phyloP scores from a whole-genome alignment of 2,888 invertebrate genomes.

The Parnassius orleans region DNA sequence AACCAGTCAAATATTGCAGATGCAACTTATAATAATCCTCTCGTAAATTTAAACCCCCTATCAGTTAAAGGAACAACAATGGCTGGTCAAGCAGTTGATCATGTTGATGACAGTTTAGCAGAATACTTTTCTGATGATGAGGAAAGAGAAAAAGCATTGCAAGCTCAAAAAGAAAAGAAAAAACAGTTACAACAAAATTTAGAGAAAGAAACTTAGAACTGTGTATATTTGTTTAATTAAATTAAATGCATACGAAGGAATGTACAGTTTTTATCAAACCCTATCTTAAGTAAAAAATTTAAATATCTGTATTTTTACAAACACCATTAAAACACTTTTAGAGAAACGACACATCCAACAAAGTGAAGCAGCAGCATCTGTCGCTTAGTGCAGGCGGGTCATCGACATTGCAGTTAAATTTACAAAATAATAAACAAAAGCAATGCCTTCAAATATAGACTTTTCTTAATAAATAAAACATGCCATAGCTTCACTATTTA shows the following conservation, averaged over 20 bases:
- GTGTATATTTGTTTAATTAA: slow-evolving; percentile 48
- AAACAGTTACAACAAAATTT: slow-evolving; percentile 51
- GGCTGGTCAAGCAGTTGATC: slow-evolving; percentile 54
- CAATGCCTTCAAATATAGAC: too few relatives aligned
- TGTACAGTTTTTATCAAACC: slow-evolving; percentile 17
- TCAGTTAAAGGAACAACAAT: slow-evolving; percentile 60
- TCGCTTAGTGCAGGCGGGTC: too few relatives aligned
- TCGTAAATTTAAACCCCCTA: slow-evolving; percentile 55
- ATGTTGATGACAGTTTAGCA: slow-evolving; percentile 59
- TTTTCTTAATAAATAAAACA: too few relatives aligned
- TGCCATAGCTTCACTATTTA: too few relatives aligned
- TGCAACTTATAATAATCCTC: slow-evolving; percentile 50
- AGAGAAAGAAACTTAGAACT: slow-evolving; percentile 63
- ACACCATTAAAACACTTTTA: too few relatives aligned
- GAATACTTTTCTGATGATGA: slow-evolving; percentile 79
- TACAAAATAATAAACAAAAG: too few relatives aligned
- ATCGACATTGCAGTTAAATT: too few relatives aligned
- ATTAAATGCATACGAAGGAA: slow-evolving; percentile 39
- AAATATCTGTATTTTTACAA: not conserved
- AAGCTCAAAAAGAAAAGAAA: slow-evolving; percentile 60
- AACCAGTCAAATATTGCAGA: slow-evolving; percentile 45
- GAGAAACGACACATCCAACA: too few relatives aligned
- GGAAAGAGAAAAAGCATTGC: slow-evolving; percentile 67
- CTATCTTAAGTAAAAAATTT: slow-evolving; percentile 11
- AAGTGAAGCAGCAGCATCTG: too few relatives aligned